Conservation (phyloP, 2,113 vertebrate genomes). For the Etheostoma spectabile region DNA sequence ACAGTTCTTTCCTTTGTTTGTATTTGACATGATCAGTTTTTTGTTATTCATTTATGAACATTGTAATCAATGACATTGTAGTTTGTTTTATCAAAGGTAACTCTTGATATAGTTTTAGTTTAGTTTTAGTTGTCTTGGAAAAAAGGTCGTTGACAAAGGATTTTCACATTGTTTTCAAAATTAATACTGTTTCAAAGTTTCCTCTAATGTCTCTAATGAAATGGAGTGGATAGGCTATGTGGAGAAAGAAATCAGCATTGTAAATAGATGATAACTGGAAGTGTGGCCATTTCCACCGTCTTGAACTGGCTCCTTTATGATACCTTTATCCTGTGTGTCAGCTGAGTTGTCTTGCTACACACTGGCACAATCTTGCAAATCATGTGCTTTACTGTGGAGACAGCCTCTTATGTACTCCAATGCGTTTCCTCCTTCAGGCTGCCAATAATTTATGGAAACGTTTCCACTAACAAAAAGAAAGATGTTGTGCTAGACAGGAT, state of each 20-base stretch:
- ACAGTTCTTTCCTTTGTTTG: not conserved
- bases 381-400: conserved; percentile 45
- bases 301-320: conserved; percentile 20
- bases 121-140: too few relatives aligned
- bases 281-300: not conserved
- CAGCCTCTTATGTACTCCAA: conserved; percentile 49
- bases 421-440: conserved; percentile 33
- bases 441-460: conserved; percentile 54
- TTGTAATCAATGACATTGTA: not conserved
- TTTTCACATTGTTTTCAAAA: not conserved
- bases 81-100: not conserved
- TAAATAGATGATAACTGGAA: not conserved
- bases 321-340: conserved; percentile 27
- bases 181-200: not conserved
- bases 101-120: not conserved
- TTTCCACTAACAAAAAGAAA: conserved; percentile 33
- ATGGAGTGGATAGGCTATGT: not conserved
- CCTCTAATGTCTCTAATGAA: not conserved
- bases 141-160: not conserved
- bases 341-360: conserved; percentile 41
- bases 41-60: not conserved
- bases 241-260: not conserved
- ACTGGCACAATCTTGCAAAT: conserved; percentile 38
- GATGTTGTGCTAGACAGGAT: conserved; percentile 53
- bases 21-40: not conserved